Evolutionary conservation across 2,888 invertebrate species (phyloP).

Genomic region (Osmoderma eremita): DNA sequence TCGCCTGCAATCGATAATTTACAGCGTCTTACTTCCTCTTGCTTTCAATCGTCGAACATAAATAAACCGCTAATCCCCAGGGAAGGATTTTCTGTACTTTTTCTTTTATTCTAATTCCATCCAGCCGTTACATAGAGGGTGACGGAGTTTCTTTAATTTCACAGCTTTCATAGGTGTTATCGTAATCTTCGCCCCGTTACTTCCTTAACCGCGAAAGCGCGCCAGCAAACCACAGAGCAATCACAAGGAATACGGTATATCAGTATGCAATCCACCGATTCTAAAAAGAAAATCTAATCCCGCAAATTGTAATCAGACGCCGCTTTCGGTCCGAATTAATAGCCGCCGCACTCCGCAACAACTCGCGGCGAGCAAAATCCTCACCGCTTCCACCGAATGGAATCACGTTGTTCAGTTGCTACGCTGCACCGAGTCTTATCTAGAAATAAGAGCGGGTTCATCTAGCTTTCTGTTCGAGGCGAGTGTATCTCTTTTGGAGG

Average conservation of each 20-base stretch:
- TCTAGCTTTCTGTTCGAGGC: no score
- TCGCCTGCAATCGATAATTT: no score
- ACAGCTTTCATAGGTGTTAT: no score
- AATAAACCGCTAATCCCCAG: no score
- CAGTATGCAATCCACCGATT: background rate
- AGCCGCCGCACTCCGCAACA: background rate
- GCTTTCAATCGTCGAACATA: no score
- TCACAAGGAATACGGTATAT: background rate
- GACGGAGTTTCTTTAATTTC: no score
- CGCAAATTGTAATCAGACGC: slow-evolving; percentile 23
- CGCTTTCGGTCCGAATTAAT: slow-evolving; percentile 5
- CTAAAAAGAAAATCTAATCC: slow-evolving; percentile 24
- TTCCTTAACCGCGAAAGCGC: no score
- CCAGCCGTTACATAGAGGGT: no score
- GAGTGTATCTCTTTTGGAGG: slow-evolving; percentile 41
- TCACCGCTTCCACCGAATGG: slow-evolving; percentile 15
- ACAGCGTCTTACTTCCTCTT: no score
- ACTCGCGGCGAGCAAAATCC: background rate
- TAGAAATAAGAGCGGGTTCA: slow-evolving; percentile 25
- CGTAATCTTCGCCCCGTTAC: no score
- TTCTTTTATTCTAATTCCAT: no score
- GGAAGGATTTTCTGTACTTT: no score
- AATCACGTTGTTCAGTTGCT: slow-evolving; percentile 39
- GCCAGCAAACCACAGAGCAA: background rate
- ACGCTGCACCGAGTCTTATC: slow-evolving; percentile 37